Percentiles rank a stretch among this genome's conserved stretches.
Conservation (phyloP, 2,113 vertebrate genomes). For the Eolophus roseicapilla region DNA sequence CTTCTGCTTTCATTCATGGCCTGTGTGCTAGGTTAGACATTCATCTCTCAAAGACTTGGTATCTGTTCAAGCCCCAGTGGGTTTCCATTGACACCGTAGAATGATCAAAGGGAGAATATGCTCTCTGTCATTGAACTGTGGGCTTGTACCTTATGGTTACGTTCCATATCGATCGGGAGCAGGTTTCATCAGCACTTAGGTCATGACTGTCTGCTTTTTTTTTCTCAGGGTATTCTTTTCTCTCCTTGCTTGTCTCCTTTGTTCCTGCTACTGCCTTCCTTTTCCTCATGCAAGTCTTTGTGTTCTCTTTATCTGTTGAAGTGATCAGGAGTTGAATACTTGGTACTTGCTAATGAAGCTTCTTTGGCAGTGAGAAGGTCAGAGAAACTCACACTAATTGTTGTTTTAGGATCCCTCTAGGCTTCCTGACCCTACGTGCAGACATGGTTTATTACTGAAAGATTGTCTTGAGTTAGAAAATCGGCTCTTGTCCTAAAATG, state of each 20-base stretch:
- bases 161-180: neutral
- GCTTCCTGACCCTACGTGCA: neutral
- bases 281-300: neutral
- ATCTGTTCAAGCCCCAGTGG: neutral
- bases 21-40: neutral
- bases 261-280: neutral
- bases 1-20: neutral
- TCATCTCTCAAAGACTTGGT: neutral
- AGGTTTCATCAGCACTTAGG: neutral
- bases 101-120: neutral
- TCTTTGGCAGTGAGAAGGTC: neutral
- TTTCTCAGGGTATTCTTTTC: neutral
- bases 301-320: slow-evolving; percentile 7
- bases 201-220: neutral
- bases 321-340: neutral
- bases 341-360: slow-evolving; percentile 14
- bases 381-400: neutral
- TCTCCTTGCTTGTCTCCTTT: neutral
- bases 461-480: neutral
- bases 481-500: neutral
- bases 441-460: slow-evolving; percentile 5
- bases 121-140: neutral
- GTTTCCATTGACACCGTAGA: neutral
- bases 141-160: neutral
- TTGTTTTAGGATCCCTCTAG: neutral